These are phyloP conservation scores for Craterocephalus amniculus DNA, from an alignment of 2,797 vertebrate species.

Conservation along the genomic window DNA sequence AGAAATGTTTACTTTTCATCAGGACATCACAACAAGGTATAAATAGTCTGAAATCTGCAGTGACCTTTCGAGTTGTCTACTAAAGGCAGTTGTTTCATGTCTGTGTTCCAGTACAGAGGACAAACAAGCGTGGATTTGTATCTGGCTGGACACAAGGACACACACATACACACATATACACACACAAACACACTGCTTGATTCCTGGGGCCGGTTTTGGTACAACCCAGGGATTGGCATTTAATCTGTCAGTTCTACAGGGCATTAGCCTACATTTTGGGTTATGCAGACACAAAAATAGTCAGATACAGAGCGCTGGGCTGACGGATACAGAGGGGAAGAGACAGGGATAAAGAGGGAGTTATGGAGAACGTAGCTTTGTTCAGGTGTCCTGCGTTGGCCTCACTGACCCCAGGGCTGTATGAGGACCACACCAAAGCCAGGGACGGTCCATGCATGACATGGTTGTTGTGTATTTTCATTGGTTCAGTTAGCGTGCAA, in stretches of 20 bases:
- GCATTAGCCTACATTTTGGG: conserved; percentile 80
- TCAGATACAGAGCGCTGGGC: conserved; percentile 35
- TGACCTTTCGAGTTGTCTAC: conserved; percentile 76
- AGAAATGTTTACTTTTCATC: conserved; percentile 64
- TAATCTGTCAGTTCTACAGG: conserved; percentile 75
- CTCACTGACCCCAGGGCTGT: conserved; percentile 37
- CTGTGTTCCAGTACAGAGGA: conserved; percentile 50
- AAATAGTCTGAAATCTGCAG: conserved; percentile 61
- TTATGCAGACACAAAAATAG: conserved; percentile 56
- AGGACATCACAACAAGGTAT: conserved; percentile 56
- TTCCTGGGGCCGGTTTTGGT: conserved; percentile 73
- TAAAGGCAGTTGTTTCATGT: conserved; percentile 70
- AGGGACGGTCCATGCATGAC: conserved; percentile 1
- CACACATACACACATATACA: conserved; percentile 18
- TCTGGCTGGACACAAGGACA: conserved; percentile 31
- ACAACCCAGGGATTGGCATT: conserved; percentile 77
- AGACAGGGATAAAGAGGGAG: conserved; percentile 14
- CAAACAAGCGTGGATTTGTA: conserved; percentile 56
- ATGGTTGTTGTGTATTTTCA: conserved; percentile 26
- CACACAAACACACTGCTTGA: conserved; percentile 21
- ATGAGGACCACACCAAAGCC: conserved; percentile 39
- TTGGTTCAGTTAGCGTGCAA: conserved; percentile 15
- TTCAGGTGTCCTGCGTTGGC: conserved; percentile 27
- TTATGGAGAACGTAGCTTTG: conserved; percentile 9
- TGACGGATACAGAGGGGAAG: conserved; percentile 35